Evolutionary conservation across 64 coral and sea anemone genomes (phyloP), one percentile per base, ranked within the genome.

Genomic region (Stichodactyla helianthus): DNA sequence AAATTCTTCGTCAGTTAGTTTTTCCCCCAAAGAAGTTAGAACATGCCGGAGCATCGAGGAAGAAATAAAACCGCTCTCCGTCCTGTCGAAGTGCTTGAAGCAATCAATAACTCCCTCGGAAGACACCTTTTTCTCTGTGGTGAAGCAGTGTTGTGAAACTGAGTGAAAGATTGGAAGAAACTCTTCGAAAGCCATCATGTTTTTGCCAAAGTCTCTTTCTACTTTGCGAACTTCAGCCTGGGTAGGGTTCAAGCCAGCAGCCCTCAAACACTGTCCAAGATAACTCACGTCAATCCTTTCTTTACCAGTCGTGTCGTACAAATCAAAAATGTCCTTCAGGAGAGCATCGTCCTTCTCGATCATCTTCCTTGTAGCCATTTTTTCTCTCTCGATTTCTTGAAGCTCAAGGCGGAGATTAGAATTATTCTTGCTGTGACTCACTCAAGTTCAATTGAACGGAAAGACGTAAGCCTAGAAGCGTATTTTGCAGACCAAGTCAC

Each of bases 81-180:
- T 89, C 18, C 93, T 83, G 79, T 98, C 95, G 58, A 98, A 98
- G 55, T 98, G 90, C 52, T 94, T 94, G 51, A 98, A 88, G 86
- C 95, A 94, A 79, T 98, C 95, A 53, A 92, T 89, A n/a, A 98
- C 89, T 14, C 91, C 88, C 63, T 98, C 95, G 5, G 93, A 87
- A 16, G 84, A 89, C 0, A 86, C 70, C 35, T 92, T 98, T 51
- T 94, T 87, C 6, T 77, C 79, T 2, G 86, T 91, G n/a, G 85
- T 88, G 3, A 88, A 52, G 50, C 88, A 90, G 71, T 94, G 96
- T 68, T 88, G 85, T 9, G 90, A 85, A 22, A 98, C 85, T 0
- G 96, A 98, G 76, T 82, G 91, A 79, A 94, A 98, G 26, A 98
- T 89, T 0, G 96, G 96, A 51, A 98, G 67, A 85, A 98, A 98